phyloP scores from a whole-genome alignment of 2,797 vertebrate species.

The Triplophysa yarkandensis region DNA sequence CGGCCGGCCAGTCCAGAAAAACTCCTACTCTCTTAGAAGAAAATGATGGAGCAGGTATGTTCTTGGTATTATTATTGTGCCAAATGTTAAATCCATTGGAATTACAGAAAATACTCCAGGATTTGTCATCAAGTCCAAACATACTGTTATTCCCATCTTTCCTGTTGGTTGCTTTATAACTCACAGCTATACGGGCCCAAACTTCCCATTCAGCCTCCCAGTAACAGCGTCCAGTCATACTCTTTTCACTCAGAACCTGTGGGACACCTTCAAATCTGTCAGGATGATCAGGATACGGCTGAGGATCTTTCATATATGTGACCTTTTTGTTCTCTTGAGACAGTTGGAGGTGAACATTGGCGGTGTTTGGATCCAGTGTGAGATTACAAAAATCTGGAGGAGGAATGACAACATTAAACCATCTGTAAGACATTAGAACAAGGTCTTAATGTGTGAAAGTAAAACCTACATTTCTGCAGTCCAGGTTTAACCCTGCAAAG shows the following conservation, averaged over 20 bases:
- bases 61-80: too few relatives aligned
- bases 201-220: constrained; percentile 35
- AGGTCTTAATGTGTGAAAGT: not conserved
- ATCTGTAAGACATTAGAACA: too few relatives aligned
- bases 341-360: not conserved
- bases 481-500: not conserved
- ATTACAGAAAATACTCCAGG: not conserved
- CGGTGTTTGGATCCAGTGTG: constrained; percentile 18
- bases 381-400: constrained; percentile 2
- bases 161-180: too few relatives aligned
- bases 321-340: constrained; percentile 12
- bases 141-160: too few relatives aligned
- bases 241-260: not conserved
- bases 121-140: not conserved
- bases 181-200: too few relatives aligned
- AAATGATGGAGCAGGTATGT: too few relatives aligned
- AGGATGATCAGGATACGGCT: constrained; percentile 13
- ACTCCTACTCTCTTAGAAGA: too few relatives aligned
- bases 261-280: constrained; percentile 8
- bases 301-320: not conserved
- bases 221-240: constrained; percentile 3
- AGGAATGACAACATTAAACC: too few relatives aligned
- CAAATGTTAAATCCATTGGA: not conserved
- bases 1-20: too few relatives aligned
- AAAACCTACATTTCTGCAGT: constrained; percentile 21